phyloP scores from a whole-genome alignment of 2,888 invertebrate genomes.

The Steinernema carpocapsae region DNA sequence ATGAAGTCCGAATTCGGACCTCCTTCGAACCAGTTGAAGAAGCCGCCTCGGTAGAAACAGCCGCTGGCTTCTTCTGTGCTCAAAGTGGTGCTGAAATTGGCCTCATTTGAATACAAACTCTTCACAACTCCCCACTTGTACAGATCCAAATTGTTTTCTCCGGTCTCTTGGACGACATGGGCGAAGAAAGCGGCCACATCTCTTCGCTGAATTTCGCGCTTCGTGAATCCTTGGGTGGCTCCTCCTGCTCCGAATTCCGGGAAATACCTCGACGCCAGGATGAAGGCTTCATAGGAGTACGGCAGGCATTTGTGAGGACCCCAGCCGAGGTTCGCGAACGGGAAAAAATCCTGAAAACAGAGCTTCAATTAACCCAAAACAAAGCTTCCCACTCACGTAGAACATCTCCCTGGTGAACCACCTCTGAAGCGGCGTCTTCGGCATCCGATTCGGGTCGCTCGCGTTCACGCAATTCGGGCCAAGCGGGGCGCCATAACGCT shows the following conservation, averaged over 20 bases:
- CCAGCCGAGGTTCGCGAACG: constrained; percentile 63
- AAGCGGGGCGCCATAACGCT: constrained; percentile 41
- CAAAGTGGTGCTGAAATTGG: constrained; percentile 42
- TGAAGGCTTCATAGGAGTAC: constrained; percentile 63
- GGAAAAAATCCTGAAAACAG: constrained; percentile 58
- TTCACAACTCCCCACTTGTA: constrained; percentile 33
- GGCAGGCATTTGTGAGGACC: constrained; percentile 60
- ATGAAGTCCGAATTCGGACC: constrained; percentile 41
- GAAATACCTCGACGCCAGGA: constrained; percentile 62
- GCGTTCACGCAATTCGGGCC: constrained; percentile 30
- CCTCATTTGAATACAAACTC: not conserved
- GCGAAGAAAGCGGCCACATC: constrained; percentile 64
- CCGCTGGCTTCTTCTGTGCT: constrained; percentile 53
- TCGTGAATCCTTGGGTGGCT: constrained; percentile 16
- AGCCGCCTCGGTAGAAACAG: constrained; percentile 65
- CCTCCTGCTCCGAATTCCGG: constrained; percentile 57
- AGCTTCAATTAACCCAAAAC: not conserved
- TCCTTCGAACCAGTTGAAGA: constrained; percentile 65
- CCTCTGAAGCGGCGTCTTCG: constrained; percentile 35
- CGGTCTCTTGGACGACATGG: constrained; percentile 65
- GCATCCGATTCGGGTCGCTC: constrained; percentile 40
- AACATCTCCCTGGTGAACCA: constrained; percentile 40
- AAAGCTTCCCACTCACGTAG: constrained; percentile 37
- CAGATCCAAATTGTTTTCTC: constrained; percentile 61
- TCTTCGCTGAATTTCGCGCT: constrained; percentile 53